Conservation (phyloP, 2,888 invertebrate species). For the Dorcus parallelipipedus region DNA sequence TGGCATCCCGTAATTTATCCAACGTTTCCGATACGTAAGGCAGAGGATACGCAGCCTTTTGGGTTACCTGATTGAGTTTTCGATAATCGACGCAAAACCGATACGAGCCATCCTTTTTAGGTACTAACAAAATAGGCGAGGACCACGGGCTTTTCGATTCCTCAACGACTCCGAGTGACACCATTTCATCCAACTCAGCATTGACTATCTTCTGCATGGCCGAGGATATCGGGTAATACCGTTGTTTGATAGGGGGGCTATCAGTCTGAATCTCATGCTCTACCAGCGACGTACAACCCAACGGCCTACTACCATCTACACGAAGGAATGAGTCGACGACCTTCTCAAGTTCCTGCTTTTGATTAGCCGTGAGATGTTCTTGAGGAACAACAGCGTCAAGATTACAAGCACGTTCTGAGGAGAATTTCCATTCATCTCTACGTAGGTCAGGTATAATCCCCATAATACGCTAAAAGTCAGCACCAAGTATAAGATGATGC, state of each 20-base stretch:
- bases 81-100: no score
- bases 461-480: conserved; percentile 7
- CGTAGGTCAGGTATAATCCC: conserved; percentile 9
- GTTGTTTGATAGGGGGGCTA: conserved; percentile 20
- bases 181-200: conserved; percentile 35
- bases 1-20: no score
- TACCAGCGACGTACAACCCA: conserved; percentile 4
- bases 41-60: no score
- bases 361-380: background rate
- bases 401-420: background rate
- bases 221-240: conserved; percentile 25
- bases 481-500: conserved; percentile 3
- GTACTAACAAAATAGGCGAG: no score
- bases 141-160: conserved; percentile 8
- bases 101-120: no score
- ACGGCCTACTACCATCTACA: background rate
- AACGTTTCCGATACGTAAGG: no score
- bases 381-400: background rate
- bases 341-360: background rate
- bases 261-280: conserved; percentile 6
- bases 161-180: conserved; percentile 30
- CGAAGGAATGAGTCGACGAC: background rate
- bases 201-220: conserved; percentile 20
- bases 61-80: no score
- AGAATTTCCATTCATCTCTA: background rate